Percentiles rank a stretch among this genome's conserved stretches.
Conservation (phyloP, 92 coral and sea anemone genomes). For the Blastomussa wellsi region DNA sequence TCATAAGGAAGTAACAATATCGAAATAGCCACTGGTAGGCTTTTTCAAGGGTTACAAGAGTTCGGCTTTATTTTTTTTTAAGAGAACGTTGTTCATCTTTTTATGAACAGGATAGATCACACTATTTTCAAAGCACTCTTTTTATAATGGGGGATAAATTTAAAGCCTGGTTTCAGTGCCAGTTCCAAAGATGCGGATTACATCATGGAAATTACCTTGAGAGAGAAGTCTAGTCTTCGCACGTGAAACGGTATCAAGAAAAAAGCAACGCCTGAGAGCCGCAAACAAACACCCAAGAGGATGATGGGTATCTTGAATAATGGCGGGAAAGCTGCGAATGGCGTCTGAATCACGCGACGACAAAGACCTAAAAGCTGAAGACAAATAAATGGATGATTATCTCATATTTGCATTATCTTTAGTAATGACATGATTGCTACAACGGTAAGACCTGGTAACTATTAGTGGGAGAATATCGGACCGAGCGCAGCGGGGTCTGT, state of each 20-base stretch:
- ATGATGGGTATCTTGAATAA: slow-evolving; percentile 24
- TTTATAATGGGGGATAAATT: neutral
- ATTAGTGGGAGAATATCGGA: too few species aligned
- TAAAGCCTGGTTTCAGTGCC: neutral
- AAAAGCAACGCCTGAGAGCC: slow-evolving; percentile 37
- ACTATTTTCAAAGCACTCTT: neutral
- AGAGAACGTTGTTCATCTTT: neutral
- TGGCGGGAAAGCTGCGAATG: slow-evolving; percentile 20
- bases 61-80: neutral
- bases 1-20: neutral
- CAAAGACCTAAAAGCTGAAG: slow-evolving; percentile 43
- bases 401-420: neutral
- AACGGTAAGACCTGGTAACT: too few species aligned
- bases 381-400: neutral
- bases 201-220: slow-evolving; percentile 26
- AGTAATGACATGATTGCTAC: neutral
- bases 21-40: neutral
- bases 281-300: slow-evolving; percentile 35
- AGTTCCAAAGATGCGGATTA: neutral
- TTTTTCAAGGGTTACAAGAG: neutral
- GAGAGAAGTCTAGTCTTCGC: slow-evolving; percentile 29
- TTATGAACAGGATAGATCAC: neutral
- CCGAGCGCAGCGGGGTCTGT: too few species aligned
- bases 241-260: slow-evolving; percentile 34
- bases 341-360: slow-evolving; percentile 22